Percentiles rank a stretch among this genome's conserved stretches.
These are phyloP conservation scores for Brachionus calyciflorus DNA, from an alignment of 1,140 invertebrate genomes.

Conservation along the genomic window DNA sequence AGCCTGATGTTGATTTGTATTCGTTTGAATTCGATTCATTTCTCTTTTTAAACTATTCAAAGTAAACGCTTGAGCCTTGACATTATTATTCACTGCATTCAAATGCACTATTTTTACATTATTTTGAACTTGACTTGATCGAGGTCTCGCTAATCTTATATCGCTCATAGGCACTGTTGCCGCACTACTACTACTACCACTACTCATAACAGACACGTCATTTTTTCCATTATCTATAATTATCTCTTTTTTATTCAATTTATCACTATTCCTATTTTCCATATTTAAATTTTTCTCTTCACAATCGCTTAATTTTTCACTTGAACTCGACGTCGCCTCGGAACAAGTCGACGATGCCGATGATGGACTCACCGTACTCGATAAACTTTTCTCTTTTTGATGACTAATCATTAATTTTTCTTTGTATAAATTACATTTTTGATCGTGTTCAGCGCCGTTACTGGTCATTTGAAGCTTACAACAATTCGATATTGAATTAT, in stretches of 20 bases:
- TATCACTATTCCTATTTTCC: too few relatives aligned
- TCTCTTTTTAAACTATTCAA: not conserved
- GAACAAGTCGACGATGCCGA: constrained; percentile 16
- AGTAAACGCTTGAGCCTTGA: not conserved
- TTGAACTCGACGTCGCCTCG: too few relatives aligned
- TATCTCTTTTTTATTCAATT: not conserved
- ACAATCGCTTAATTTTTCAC: not conserved
- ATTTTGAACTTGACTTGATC: not conserved
- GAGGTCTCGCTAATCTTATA: not conserved
- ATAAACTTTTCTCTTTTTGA: not conserved
- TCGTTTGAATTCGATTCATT: too few relatives aligned
- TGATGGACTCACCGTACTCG: not conserved
- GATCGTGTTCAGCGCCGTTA: not conserved
- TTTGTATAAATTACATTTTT: constrained; percentile 20
- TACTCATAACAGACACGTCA: not conserved
- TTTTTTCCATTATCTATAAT: not conserved
- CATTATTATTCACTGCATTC: not conserved
- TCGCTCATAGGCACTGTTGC: constrained; percentile 1
- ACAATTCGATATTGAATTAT: not conserved
- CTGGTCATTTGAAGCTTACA: not conserved
- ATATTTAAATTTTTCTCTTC: not conserved
- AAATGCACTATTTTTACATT: not conserved
- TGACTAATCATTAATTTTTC: constrained; percentile 13
- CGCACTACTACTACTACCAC: not conserved
- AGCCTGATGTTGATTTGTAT: not conserved